Conservation (phyloP, 2,113 vertebrate species). For the Alligator mississippiensis region DNA sequence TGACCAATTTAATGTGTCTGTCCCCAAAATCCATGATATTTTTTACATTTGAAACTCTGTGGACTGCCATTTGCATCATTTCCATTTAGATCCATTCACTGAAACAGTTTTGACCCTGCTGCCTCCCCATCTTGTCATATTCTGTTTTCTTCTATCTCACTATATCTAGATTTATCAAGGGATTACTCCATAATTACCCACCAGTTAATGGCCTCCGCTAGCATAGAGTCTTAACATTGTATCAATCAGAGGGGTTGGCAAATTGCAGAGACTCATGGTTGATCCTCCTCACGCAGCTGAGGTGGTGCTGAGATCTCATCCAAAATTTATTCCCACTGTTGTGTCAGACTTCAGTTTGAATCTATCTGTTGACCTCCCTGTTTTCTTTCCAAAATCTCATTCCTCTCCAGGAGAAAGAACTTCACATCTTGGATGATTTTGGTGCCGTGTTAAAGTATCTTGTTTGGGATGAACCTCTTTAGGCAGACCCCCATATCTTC, state of each 20-base stretch:
- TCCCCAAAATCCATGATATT: neutral
- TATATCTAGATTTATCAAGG: neutral
- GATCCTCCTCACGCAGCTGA: neutral
- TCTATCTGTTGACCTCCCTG: too few species aligned
- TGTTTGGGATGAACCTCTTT: neutral
- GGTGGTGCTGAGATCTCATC: too few species aligned
- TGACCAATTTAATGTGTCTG: neutral
- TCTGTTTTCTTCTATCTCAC: neutral
- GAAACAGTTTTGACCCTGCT: neutral
- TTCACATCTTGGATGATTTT: too few species aligned
- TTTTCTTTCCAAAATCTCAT: too few species aligned
- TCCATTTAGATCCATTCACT: neutral
- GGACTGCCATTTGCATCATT: neutral
- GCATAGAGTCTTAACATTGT: neutral
- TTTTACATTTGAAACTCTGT: neutral
- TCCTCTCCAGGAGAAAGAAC: too few species aligned
- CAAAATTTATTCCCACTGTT: too few species aligned
- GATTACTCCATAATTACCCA: neutral
- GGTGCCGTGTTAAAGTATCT: too few species aligned
- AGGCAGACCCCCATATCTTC: too few species aligned
- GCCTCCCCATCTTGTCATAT: neutral
- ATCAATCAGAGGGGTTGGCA: too few species aligned
- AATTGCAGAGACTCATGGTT: neutral
- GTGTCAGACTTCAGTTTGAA: too few species aligned
- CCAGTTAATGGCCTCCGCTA: neutral